Percentiles rank a stretch among this genome's conserved stretches.
Conservation (phyloP, 2,113 vertebrate species). For the Grammomys dolichurus region DNA sequence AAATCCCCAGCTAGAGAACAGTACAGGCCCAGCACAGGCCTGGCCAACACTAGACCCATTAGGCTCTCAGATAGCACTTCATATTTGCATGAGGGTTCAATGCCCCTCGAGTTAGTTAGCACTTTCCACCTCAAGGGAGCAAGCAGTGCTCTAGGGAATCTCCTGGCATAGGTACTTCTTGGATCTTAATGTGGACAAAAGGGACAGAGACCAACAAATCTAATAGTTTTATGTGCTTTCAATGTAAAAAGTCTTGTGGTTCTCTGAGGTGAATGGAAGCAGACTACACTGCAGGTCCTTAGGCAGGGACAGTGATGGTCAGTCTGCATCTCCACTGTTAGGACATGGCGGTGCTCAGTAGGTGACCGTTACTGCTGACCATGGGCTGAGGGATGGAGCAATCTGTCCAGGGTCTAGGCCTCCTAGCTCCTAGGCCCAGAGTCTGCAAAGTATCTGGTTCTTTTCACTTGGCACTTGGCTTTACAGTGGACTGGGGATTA, state of each 20-base stretch:
- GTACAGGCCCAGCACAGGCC: neutral
- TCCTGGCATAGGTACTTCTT: neutral
- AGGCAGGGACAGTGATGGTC: neutral
- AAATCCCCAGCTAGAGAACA: neutral
- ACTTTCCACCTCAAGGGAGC: neutral
- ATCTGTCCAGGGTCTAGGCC: neutral
- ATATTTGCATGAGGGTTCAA: too few relatives aligned
- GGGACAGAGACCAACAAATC: neutral
- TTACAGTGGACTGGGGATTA: neutral
- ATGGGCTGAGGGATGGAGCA: neutral
- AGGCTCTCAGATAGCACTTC: neutral
- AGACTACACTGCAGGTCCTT: neutral
- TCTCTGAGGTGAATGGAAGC: neutral
- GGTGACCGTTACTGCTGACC: neutral
- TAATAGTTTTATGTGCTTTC: neutral
- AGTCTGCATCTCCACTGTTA: neutral
- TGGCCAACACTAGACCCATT: neutral
- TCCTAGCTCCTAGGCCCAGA: neutral
- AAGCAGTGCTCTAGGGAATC: neutral
- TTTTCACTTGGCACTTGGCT: slow-evolving; percentile 19
- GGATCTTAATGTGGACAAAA: neutral
- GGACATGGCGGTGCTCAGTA: neutral
- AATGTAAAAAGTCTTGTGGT: neutral
- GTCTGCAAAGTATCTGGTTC: slow-evolving; percentile 18
- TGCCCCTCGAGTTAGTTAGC: neutral